Evolutionary conservation across 2,113 vertebrate species (phyloP).

Genomic region (Pyrgilauda ruficollis): DNA sequence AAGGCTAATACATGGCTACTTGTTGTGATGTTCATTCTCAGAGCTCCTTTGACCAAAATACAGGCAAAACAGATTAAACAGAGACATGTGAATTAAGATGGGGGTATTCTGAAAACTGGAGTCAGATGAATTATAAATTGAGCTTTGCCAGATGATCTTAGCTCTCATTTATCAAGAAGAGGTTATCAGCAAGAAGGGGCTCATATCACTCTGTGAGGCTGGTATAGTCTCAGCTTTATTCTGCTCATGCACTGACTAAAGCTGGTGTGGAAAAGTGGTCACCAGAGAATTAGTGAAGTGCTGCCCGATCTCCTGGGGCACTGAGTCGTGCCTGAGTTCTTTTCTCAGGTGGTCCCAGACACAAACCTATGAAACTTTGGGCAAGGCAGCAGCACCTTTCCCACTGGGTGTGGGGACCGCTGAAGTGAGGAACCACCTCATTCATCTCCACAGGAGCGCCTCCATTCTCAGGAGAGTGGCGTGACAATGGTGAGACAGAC

Average conservation of each 20-base stretch:
- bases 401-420: background rate
- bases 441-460: background rate
- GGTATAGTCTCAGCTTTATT: background rate
- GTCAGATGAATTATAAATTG: background rate
- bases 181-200: background rate
- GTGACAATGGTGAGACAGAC: background rate
- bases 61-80: background rate
- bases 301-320: fast-evolving
- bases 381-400: background rate
- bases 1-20: background rate
- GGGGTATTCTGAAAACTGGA: background rate
- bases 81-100: background rate
- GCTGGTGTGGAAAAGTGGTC: background rate
- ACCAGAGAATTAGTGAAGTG: background rate
- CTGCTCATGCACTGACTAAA: background rate
- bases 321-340: background rate
- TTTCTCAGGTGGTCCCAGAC: background rate
- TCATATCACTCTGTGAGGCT: background rate
- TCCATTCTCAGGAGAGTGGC: background rate
- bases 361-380: background rate
- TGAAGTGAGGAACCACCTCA: background rate
- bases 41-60: background rate
- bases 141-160: background rate
- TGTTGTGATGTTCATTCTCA: background rate
- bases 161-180: background rate